Conservation (phyloP, 2,888 invertebrate genomes). For the Gryllus longicercus region DNA sequence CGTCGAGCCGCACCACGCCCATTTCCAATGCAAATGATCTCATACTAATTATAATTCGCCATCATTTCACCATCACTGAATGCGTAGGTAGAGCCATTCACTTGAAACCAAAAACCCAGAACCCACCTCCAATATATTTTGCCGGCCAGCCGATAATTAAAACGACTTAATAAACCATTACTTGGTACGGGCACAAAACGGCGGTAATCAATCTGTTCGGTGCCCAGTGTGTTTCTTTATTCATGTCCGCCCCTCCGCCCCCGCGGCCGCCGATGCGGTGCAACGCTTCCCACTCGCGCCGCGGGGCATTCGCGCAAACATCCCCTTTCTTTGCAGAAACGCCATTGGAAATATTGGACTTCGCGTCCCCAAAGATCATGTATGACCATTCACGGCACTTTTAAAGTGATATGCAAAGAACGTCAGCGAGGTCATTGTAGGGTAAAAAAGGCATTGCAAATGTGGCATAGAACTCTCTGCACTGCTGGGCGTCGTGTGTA, state of each 20-base stretch:
- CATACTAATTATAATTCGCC: constrained; percentile 8
- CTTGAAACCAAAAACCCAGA: background rate
- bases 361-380: no score
- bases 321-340: no score
- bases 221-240: background rate
- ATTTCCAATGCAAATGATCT: constrained; percentile 17
- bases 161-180: constrained; percentile 1
- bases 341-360: no score
- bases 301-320: no score
- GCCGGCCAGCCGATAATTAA: background rate
- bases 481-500: no score
- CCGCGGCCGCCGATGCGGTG: background rate
- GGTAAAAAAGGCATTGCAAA: no score
- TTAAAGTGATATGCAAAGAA: no score
- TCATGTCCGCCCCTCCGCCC: background rate
- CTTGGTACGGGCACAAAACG: background rate
- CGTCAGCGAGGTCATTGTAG: no score
- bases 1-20: background rate
- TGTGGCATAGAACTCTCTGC: no score
- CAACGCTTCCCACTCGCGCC: no score
- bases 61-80: background rate
- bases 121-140: background rate
- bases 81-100: background rate
- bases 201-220: background rate
- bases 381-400: no score